Evolutionary conservation across 2,797 vertebrate species (phyloP).

Genomic region (Brachyrhaphis roseni): DNA sequence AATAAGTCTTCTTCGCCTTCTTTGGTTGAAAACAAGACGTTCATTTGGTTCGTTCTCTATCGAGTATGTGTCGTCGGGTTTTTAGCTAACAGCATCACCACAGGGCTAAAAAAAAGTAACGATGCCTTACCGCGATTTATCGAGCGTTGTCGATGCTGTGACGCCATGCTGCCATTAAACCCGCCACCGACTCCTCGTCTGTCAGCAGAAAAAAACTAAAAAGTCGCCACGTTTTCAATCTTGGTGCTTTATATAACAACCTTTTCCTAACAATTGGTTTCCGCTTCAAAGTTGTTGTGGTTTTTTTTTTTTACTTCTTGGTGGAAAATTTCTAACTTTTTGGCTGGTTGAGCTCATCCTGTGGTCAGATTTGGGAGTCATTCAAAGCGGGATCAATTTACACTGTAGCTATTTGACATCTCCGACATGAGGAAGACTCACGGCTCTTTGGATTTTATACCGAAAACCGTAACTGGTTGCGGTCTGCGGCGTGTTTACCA

Average conservation of each 20-base stretch:
- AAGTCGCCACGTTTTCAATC: conserved; percentile 27
- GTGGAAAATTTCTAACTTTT: conserved; percentile 21
- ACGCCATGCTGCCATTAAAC: conserved; percentile 34
- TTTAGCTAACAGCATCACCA: conserved; percentile 36
- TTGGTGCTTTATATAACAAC: conserved; percentile 45
- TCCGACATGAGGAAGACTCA: conserved; percentile 6
- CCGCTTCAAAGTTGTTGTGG: conserved; percentile 44
- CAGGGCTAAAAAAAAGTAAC: conserved; percentile 35
- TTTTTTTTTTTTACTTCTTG: conserved; percentile 14
- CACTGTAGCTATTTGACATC: conserved; percentile 49
- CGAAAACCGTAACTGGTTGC: conserved; percentile 10
- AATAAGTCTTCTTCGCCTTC: conserved; percentile 34
- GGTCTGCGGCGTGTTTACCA: conserved; percentile 18
- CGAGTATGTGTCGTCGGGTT: conserved; percentile 8
- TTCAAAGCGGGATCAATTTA: neutral
- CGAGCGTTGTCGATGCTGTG: conserved; percentile 35
- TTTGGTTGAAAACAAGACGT: conserved; percentile 12
- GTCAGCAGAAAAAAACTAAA: conserved; percentile 15
- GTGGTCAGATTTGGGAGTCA: neutral
- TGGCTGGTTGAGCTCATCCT: conserved; percentile 2
- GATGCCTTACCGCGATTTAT: conserved; percentile 61
- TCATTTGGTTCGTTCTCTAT: conserved; percentile 19
- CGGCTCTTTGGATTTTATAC: conserved; percentile 5
- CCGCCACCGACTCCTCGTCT: conserved; percentile 20
- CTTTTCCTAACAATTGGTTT: conserved; percentile 44